Conservation (phyloP, 2,888 invertebrate genomes). For the Toxonevra muliebris region DNA sequence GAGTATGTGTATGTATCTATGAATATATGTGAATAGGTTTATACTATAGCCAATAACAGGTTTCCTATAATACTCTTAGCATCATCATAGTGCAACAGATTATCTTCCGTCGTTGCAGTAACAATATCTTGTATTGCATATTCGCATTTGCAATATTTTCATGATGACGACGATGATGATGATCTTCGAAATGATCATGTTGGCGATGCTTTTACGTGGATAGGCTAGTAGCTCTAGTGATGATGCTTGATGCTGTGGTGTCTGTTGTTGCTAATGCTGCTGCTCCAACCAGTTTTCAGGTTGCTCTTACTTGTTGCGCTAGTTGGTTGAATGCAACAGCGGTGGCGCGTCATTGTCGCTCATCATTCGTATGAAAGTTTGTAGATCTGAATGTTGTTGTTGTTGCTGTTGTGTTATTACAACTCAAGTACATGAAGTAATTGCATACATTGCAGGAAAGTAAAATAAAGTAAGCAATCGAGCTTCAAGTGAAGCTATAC, state of each 20-base stretch:
- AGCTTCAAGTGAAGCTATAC: background rate
- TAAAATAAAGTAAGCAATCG: background rate
- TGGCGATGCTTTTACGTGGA: too few relatives aligned
- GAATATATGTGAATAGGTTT: too few relatives aligned
- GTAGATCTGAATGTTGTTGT: background rate
- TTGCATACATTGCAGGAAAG: conserved; percentile 38
- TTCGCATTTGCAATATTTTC: too few relatives aligned
- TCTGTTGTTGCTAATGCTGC: too few relatives aligned
- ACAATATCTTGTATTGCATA: too few relatives aligned
- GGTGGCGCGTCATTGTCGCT: conserved; percentile 40
- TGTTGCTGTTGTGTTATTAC: conserved; percentile 49
- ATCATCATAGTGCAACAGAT: too few relatives aligned
- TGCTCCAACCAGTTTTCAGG: background rate
- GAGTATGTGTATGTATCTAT: conserved; percentile 2
- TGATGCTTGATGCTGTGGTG: too few relatives aligned
- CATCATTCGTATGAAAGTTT: background rate
- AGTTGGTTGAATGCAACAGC: conserved; percentile 44
- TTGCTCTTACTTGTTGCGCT: background rate
- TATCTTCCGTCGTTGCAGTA: too few relatives aligned
- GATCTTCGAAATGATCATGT: too few relatives aligned
- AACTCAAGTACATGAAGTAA: conserved; percentile 55
- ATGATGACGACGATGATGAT: too few relatives aligned
- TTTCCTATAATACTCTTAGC: conserved; percentile 10
- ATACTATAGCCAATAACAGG: conserved; percentile 11
- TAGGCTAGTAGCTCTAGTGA: too few relatives aligned